Percentiles rank a stretch among this genome's conserved stretches.
These are phyloP conservation scores for Lepeophtheirus nordmannii DNA, from an alignment of 2,888 invertebrate genomes.

Conservation along the genomic window DNA sequence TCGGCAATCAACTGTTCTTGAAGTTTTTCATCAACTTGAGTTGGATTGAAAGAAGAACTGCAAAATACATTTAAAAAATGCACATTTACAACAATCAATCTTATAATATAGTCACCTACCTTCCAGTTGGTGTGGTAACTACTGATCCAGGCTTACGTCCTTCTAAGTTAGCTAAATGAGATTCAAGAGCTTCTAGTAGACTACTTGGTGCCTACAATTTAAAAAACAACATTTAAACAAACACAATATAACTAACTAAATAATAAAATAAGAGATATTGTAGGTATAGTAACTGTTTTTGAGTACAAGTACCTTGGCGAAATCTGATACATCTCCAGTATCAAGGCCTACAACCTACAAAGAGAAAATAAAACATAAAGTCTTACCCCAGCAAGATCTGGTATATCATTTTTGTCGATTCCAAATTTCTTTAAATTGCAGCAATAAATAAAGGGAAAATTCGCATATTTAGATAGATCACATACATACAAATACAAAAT, in stretches of 20 bases:
- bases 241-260: conserved; percentile 16
- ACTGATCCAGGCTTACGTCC: conserved; percentile 68
- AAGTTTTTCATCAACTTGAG: conserved; percentile 61
- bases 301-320: conserved; percentile 53
- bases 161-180: conserved; percentile 80
- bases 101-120: conserved; percentile 29
- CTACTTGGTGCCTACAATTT: conserved; percentile 66
- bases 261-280: conserved; percentile 28
- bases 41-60: conserved; percentile 31
- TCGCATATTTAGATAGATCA: too few relatives aligned
- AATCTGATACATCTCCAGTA: conserved; percentile 93
- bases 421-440: conserved; percentile 37
- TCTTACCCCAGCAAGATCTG: conserved; percentile 41
- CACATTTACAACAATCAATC: conserved; percentile 34
- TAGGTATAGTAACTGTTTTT: neutral
- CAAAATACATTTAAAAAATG: conserved; percentile 34
- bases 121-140: conserved; percentile 70
- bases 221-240: neutral
- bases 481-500: too few relatives aligned
- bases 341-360: conserved; percentile 79
- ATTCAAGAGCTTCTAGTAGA: conserved; percentile 86
- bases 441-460: conserved; percentile 27
- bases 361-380: conserved; percentile 20
- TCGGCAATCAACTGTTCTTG: conserved; percentile 78
- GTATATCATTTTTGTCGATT: conserved; percentile 44